Base-by-base conservation (phyloP, 2,888 invertebrate genomes). In the Drosophila atripex region DNA sequence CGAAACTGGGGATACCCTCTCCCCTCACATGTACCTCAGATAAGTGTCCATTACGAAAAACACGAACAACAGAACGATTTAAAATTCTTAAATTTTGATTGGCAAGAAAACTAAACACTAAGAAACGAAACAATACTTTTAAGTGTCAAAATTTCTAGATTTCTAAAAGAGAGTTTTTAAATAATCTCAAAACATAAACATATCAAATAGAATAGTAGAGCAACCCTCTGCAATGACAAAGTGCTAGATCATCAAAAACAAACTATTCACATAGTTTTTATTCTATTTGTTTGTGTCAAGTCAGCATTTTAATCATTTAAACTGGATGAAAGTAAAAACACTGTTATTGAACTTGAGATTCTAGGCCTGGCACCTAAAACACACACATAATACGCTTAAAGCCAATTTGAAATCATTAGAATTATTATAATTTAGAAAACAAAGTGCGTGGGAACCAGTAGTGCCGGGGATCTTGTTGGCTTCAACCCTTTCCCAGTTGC, bases 381-480 rank as follows among this genome's bases (percentile, higher is more conserved):
- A 23, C 21, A 23, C 4, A 23, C 21, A 4, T 23, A 23, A 23
- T 23, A 23, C 21, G 28, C 28, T 9, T 7, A n/a, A 35, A 14
- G 6, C 14, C n/a, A 14, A 35, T 35, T 35, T 14, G n/a, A 35
- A 35, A n/a, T n/a, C 35, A 7, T 35, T 35, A 14, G 14, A 35
- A 35, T 18, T 18, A 41, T 41, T 41, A 7, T 18, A 41, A n/a
- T 35, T 35, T 7, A 35, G 7, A 1, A 7, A 35, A 43, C 21
- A 43, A 43, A 12, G 16, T 46, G 30, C 66, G 28, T 28, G 60
- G 58, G 63, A 76, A 73, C 59, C 73, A 52, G 59, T 35, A 35
- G 21, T 9, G 2, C 2, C 8, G 2, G 46, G 18, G 12, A 12
- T 53, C 47, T 14, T 23, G 1, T 23, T 2, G 35, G 6, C 14